Evolutionary conservation across 2,797 vertebrate species (phyloP).

Genomic region (Allobates femoralis): DNA sequence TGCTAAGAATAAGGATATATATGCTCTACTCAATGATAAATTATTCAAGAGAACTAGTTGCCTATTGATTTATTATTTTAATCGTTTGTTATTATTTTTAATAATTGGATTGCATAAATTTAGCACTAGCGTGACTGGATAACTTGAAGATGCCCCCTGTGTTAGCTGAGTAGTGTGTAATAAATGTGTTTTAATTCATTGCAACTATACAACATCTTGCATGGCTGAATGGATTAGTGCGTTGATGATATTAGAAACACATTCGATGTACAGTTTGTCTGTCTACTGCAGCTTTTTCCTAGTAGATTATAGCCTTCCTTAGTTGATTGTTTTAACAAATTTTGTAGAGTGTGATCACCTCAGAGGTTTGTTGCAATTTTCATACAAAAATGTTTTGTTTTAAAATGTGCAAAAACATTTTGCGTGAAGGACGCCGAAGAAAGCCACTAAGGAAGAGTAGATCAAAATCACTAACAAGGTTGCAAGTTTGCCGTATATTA

Average conservation of each 20-base stretch:
- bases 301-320: not conserved
- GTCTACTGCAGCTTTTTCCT: not conserved
- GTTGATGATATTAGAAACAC: not conserved
- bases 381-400: not conserved
- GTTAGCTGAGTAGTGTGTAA: not conserved
- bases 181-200: constrained; percentile 25
- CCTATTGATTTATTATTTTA: constrained; percentile 23
- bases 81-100: constrained; percentile 7
- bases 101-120: not conserved
- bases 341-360: not conserved
- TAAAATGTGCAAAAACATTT: not conserved
- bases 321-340: not conserved
- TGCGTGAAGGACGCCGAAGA: too few relatives aligned
- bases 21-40: not conserved
- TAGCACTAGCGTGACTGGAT: not conserved
- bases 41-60: constrained; percentile 10
- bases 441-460: too few relatives aligned
- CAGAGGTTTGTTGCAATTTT: too few relatives aligned
- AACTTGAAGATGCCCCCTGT: not conserved
- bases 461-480: too few relatives aligned
- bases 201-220: not conserved
- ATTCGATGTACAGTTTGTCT: not conserved
- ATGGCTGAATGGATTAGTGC: not conserved
- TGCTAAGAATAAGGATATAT: not conserved
- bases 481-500: too few relatives aligned